Percentiles rank a stretch among this genome's conserved stretches.
Evolutionary conservation across 1,140 invertebrate species (phyloP).

Genomic region (Microvelia longipes): DNA sequence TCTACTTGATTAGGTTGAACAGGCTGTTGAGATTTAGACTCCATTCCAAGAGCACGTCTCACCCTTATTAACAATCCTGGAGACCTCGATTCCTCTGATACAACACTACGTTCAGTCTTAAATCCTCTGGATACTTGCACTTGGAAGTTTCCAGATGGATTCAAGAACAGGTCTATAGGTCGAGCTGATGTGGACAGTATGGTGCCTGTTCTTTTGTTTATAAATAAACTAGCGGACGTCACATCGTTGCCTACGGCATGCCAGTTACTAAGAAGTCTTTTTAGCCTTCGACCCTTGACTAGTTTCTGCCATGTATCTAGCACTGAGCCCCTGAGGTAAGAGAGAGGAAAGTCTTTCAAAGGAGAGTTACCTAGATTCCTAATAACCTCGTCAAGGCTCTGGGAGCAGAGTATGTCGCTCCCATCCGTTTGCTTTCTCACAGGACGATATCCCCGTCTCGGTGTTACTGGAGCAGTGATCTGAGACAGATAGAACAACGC

Average conservation of each 20-base stretch:
- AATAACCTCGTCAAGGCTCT: conserved; percentile 10
- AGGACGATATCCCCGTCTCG: not conserved
- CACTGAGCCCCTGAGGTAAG: not conserved
- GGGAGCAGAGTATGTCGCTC: not conserved
- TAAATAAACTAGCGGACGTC: not conserved
- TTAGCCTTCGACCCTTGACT: not conserved
- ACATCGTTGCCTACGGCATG: not conserved
- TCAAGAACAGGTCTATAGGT: not conserved
- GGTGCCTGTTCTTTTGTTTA: not conserved
- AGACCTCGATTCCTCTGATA: conserved; percentile 14
- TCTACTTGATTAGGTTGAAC: not conserved
- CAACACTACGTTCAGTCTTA: conserved; percentile 19
- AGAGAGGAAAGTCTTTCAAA: not conserved
- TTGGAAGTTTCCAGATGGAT: not conserved
- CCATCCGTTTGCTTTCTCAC: not conserved
- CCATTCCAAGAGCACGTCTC: conserved; percentile 12
- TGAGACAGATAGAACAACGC: conserved; percentile 7
- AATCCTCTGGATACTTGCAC: conserved; percentile 10
- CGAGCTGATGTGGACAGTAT: not conserved
- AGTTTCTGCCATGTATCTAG: not conserved
- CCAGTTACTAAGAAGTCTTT: not conserved
- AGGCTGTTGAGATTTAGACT: conserved; percentile 3
- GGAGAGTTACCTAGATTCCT: conserved; percentile 2
- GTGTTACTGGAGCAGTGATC: not conserved
- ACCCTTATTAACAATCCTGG: conserved; percentile 15